phyloP scores from a whole-genome alignment of 2,888 invertebrate species.

The Dryobota labecula region DNA sequence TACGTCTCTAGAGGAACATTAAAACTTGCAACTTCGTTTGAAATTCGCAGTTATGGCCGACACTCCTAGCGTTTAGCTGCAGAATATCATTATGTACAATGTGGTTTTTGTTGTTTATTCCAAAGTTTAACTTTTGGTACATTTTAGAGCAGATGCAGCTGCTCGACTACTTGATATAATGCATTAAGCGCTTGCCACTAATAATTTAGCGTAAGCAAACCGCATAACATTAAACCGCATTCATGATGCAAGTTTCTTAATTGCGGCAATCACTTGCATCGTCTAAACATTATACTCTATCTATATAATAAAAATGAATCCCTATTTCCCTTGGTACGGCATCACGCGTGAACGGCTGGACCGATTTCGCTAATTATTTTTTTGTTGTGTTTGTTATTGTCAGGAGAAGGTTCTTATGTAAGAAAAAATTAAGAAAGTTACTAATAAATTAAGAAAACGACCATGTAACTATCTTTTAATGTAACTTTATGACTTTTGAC shows the following conservation, averaged over 20 bases:
- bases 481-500: too few species aligned
- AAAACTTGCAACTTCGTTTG: conserved; percentile 55
- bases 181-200: not conserved
- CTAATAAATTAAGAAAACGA: too few species aligned
- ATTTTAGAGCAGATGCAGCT: conserved; percentile 35
- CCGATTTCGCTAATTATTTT: too few species aligned
- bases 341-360: too few species aligned
- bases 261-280: not conserved
- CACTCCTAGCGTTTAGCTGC: conserved; percentile 30
- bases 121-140: conserved; percentile 33
- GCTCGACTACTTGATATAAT: conserved; percentile 24
- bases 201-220: not conserved
- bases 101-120: conserved; percentile 50
- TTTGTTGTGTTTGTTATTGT: too few species aligned
- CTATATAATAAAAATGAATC: too few species aligned
- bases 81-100: conserved; percentile 54
- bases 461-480: too few species aligned
- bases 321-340: too few species aligned
- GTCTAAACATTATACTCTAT: too few species aligned
- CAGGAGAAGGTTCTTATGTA: too few species aligned
- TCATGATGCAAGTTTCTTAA: not conserved
- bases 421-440: too few species aligned
- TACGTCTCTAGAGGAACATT: conserved; percentile 35
- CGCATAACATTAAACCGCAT: not conserved
- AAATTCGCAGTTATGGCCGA: conserved; percentile 39